A percentile compares a stretch with the other conserved stretches of the same genome.
Conservation (phyloP, 2,797 vertebrate genomes). For the Takifugu ocellatus region DNA sequence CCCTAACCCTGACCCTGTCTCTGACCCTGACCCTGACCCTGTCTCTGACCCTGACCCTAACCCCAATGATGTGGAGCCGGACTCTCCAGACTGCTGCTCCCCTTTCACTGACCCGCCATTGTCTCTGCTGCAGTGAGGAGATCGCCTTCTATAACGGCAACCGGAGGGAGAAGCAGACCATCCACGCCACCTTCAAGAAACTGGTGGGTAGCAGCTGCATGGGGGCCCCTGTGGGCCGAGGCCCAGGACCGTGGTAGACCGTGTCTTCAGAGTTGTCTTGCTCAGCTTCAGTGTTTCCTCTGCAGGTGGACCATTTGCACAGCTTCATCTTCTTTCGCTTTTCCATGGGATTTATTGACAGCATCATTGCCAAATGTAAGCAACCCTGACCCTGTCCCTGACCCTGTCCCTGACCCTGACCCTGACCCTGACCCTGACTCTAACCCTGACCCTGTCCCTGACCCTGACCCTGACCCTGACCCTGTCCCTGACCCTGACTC, state of each 20-base stretch:
- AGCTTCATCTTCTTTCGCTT: conserved; percentile 98
- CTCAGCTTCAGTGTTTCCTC: conserved; percentile 4
- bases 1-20: too few species aligned
- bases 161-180: conserved; percentile 90
- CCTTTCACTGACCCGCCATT: neutral
- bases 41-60: too few species aligned
- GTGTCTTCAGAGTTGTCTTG: neutral
- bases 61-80: too few species aligned
- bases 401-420: too few species aligned
- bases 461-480: too few species aligned
- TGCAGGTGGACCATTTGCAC: conserved; percentile 93
- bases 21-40: too few species aligned
- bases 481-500: too few species aligned
- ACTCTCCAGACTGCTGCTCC: too few species aligned
- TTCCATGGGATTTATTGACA: conserved; percentile 97
- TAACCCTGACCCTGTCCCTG: too few species aligned
- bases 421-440: too few species aligned
- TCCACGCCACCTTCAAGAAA: conserved; percentile 88
- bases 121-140: conserved; percentile 85
- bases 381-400: neutral
- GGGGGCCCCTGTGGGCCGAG: too few species aligned
- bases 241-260: neutral
- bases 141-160: conserved; percentile 98
- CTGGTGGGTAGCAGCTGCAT: conserved; percentile 76
- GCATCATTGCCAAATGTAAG: conserved; percentile 97